phyloP scores from a whole-genome alignment of 2,113 vertebrate genomes.

The Syngnathoides biaculeatus region DNA sequence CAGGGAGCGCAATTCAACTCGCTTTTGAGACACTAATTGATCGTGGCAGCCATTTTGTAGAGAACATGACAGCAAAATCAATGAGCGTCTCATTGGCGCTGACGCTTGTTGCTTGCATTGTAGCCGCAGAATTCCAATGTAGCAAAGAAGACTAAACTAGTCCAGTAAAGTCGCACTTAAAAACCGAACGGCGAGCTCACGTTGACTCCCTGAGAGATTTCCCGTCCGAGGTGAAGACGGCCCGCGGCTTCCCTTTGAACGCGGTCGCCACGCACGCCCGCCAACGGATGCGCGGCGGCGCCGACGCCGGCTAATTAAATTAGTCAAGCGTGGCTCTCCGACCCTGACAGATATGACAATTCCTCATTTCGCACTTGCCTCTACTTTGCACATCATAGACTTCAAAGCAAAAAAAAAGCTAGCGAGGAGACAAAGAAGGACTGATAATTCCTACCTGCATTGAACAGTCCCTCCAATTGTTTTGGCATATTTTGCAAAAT shows the following conservation, averaged over 20 bases:
- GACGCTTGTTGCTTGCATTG: background rate
- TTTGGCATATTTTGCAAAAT: constrained; percentile 28
- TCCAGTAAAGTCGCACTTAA: background rate
- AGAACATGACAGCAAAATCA: background rate
- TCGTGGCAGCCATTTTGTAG: background rate
- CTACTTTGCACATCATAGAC: constrained; percentile 32
- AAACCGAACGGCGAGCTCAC: background rate
- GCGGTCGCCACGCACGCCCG: background rate
- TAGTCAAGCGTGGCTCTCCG: constrained; percentile 18
- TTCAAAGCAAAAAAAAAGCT: constrained; percentile 31
- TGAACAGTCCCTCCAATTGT: constrained; percentile 16
- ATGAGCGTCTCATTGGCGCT: background rate
- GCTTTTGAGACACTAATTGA: background rate
- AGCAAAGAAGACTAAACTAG: background rate
- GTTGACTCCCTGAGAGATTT: background rate
- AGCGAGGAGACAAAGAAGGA: constrained; percentile 12
- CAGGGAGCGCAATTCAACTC: background rate
- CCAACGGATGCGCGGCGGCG: background rate
- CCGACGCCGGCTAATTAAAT: constrained; percentile 39
- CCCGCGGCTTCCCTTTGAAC: background rate
- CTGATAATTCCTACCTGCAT: constrained; percentile 24
- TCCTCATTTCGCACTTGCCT: constrained; percentile 21
- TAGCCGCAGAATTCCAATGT: no score
- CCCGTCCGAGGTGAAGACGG: background rate
- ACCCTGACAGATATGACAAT: constrained; percentile 23